Base-by-base conservation (phyloP, 2,797 vertebrate species). In the Eulemur mongoz region DNA sequence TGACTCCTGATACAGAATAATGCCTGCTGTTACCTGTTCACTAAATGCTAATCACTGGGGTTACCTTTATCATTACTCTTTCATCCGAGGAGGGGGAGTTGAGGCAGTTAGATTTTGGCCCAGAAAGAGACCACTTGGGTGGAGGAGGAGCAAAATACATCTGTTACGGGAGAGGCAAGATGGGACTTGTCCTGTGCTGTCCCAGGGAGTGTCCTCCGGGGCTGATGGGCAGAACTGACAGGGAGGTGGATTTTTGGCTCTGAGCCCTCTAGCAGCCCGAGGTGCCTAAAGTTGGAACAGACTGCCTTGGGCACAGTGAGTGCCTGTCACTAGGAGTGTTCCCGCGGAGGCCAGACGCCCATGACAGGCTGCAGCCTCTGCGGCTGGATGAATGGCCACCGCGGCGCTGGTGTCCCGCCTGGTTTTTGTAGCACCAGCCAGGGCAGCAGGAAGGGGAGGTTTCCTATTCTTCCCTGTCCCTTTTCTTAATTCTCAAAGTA, bases 141-240 rank as follows among this genome's bases (percentile, higher is more conserved):
- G 0, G 1, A 11, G 18, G 23, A 35, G 14, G 14, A 8, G 4
- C 0, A 0, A 10, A 18, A 1, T 3, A 52, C 5, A 40, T 40
- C n/a, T 50, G 30, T 10, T 0, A 0, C 27, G 0, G 23, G 80
- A 67, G 8, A 73, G n/a, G n/a, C 67, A 7, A 4, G 30, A 1
- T 15, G 30, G 15, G 25, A 3, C 70, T 57, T 38, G n/a, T 82
- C 40, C 43, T 52, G 0, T 32, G 27, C 13, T 8, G 20, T 9
- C 23, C 69, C 35, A 0, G 2, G 18, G 4, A 5, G 3, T 15
- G 5, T 22, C 93, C 61, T 7, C 25, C 0, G 18, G 54, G 6
- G 20, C 23, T 1, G 20, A 15, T 1, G 15, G 72, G 86, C 48
- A 40, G 73, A 81, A 18, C 4, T 63, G 70, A 57, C 52, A 2